Conservation (phyloP, 2,113 vertebrate genomes). For the Bettongia penicillata region DNA sequence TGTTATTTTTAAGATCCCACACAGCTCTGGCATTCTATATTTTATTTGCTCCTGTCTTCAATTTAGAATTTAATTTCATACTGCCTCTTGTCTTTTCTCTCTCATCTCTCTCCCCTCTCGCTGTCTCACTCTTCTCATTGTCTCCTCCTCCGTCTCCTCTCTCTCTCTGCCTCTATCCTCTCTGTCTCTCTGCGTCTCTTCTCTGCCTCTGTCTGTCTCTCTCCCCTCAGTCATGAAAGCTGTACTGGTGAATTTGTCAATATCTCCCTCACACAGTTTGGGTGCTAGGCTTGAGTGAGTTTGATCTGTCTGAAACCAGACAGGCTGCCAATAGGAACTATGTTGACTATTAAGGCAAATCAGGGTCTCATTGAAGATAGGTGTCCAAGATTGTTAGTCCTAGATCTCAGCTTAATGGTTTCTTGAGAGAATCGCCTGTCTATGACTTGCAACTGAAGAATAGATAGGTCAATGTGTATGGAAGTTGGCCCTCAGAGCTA, state of each 20-base stretch:
- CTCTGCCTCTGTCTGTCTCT: background rate
- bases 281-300: background rate
- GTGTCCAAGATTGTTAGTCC: background rate
- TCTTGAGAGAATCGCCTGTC: background rate
- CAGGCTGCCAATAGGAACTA: background rate
- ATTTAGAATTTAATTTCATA: background rate
- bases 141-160: background rate
- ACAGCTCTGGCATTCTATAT: background rate
- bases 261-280: background rate
- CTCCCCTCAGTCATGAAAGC: background rate
- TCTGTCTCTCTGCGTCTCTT: background rate
- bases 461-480: background rate
- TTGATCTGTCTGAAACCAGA: background rate
- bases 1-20: background rate
- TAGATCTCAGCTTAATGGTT: background rate
- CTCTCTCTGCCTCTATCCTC: background rate
- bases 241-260: background rate
- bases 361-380: background rate
- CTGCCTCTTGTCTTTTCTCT: background rate
- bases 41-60: background rate
- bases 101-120: background rate
- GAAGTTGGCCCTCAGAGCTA: slow-evolving; percentile 37
- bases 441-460: background rate
- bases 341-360: background rate
- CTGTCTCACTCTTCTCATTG: background rate